Base-by-base conservation (phyloP, 2,888 invertebrate species). In the Parnassius mnemosyne region DNA sequence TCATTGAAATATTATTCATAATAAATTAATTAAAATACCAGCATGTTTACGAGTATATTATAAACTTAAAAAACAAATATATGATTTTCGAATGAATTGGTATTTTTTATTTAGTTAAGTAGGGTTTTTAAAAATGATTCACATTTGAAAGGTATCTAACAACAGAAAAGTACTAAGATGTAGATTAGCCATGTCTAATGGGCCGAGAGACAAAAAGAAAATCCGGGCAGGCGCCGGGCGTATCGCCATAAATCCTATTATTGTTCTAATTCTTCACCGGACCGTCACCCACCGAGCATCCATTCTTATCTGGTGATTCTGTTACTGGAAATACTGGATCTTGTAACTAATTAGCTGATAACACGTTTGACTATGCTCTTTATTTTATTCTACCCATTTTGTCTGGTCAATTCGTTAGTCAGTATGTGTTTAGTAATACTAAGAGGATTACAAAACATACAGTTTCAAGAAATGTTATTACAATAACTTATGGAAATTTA, bases 191-290 rank as follows among this genome's bases (percentile, higher is more conserved):
- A 61, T 66, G 70, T 69, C 69, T 70, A 72, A 72, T 70, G 69
- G 73, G 66, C 68, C 67, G 69, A 66, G 71, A 67, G 71, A 68
- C 71, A 71, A 75, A 76, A 74, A 69, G 65, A 62, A 57, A 83
- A 83, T 80, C 82, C 73, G 73, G 55, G 25, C 66, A 77, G 83
- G 83, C 83, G 83, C 83, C 83, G 66, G 71, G 58, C 68, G 63
- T 71, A 72, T 72, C 76, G 58, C 57, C 65, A 63, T 68, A 72
- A 76, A 80, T 79, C 78, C 78, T 78, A 80, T 80, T 79, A 80
- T 67, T 69, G 65, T 68, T 65, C 66, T 68, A 66, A 70, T 66
- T 65, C 67, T 55, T 53, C 53, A 60, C 57, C 57, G 56, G 55
- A 16, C 62, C 66, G 61, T 65, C 65, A 62, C 64, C 63, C 60